Evolutionary conservation across 92 coral and sea anemone species (phyloP).

Genomic region (Palythoa grandiflora): DNA sequence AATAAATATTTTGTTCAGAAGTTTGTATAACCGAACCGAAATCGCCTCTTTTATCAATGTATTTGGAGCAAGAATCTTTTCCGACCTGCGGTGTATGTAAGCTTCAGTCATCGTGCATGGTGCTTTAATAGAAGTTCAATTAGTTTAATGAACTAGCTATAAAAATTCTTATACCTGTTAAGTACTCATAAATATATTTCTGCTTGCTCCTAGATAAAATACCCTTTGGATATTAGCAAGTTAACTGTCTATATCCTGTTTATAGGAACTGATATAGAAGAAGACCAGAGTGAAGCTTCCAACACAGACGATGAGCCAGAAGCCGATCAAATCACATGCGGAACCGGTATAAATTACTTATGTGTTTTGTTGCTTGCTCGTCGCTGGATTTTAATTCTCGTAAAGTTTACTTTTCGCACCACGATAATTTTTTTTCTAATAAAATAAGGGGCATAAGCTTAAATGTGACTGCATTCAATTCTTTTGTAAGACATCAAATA

Average conservation of each 20-base stretch:
- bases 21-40: not conserved
- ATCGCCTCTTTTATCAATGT: not conserved
- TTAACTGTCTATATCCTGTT: not conserved
- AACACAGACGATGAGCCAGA: slow-evolving; percentile 94
- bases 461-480: too few species aligned
- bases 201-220: not conserved
- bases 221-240: not conserved
- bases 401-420: not conserved
- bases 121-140: not conserved
- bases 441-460: too few species aligned
- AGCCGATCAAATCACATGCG: slow-evolving; percentile 78
- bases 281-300: slow-evolving; percentile 63
- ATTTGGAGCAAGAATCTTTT: not conserved
- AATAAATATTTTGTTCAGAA: not conserved
- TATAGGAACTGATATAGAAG: slow-evolving; percentile 66
- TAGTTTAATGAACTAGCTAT: not conserved
- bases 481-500: too few species aligned
- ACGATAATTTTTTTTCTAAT: too few species aligned
- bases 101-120: not conserved
- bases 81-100: not conserved
- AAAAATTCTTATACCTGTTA: not conserved
- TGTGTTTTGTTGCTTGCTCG: not conserved
- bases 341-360: slow-evolving; percentile 59
- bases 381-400: not conserved
- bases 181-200: not conserved